Percentiles rank a stretch among this genome's conserved stretches.
Conservation (phyloP, 2,113 vertebrate genomes). For the Zosterops pallidus region DNA sequence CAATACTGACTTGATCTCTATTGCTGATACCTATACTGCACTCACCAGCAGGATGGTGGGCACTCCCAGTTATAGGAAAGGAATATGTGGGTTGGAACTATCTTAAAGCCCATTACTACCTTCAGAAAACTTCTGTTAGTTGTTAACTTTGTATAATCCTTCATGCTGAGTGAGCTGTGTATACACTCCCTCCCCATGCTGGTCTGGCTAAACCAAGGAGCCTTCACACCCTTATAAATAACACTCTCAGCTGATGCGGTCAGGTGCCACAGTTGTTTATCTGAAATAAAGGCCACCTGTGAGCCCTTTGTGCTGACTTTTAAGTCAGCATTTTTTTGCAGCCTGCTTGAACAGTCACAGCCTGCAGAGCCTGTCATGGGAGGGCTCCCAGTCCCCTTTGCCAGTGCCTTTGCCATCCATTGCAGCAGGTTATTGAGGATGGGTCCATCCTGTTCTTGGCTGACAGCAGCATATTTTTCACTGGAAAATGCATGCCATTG, state of each 20-base stretch:
- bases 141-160: neutral
- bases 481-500: rapidly evolving
- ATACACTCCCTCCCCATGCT: rapidly evolving
- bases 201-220: neutral
- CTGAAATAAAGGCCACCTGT: neutral
- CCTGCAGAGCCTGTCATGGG: rapidly evolving
- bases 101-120: neutral
- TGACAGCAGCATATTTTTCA: neutral
- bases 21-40: neutral
- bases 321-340: neutral
- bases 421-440: neutral
- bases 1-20: rapidly evolving
- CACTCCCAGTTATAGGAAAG: too few relatives aligned
- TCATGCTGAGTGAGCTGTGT: neutral
- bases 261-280: neutral
- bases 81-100: neutral
- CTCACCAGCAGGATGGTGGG: neutral
- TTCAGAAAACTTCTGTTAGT: neutral
- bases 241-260: neutral
- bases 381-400: neutral
- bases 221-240: neutral
- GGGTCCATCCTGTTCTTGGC: neutral
- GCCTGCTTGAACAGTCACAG: neutral
- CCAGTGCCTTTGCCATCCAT: neutral
- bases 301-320: neutral